Base-by-base conservation (phyloP, 1,140 invertebrate genomes). In the Rhopalosiphum padi region DNA sequence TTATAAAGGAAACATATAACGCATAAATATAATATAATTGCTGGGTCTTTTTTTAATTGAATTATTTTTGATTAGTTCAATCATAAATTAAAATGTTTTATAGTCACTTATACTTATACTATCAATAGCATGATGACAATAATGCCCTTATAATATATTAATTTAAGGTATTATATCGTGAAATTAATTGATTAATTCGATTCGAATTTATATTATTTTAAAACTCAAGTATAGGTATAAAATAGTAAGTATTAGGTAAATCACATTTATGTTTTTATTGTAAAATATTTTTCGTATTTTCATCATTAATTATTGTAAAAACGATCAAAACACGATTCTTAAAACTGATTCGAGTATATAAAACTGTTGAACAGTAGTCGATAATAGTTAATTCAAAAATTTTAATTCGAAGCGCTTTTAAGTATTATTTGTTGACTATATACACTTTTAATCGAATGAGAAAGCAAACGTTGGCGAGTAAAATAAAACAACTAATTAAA, bases 391-490 rank as follows among this genome's bases (percentile, higher is more conserved):
- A 41, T 89, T 55, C 5, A 25, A 37, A 89, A 53, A 89, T 41
- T 41, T 55, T 55, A 4, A 89, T 55, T 89, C 1, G 35, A 41
- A 9, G 11, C 2, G 22, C 51, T 77, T 77, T 8, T 25, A 37
- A 37, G 51, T 55, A 89, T 55, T 37, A 55, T 37, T 89, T 89
- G 43, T 51, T 89, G 48, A 35, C 11, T 35, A 35, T 55, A 35
- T 41, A 89, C 35, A 89, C 51, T 41, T 23, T 35, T 89, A 55
- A 53, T 89, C 35, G 88, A 89, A 89, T 55, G 22, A 89, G 51
- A 25, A 21, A 9, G 3, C 23, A 37, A 35, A 53, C 48, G 48
- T 51, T 46, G 48, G 37, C 9, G 87, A 53, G 48, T 53, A 51
- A 37, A 53, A 53, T 37, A 89, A 25, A 89, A 55, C 51, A 37